Percentiles rank a stretch among this genome's conserved stretches.
Evolutionary conservation across 2,113 vertebrate genomes (phyloP).

Genomic region (Phaethon lepturus): DNA sequence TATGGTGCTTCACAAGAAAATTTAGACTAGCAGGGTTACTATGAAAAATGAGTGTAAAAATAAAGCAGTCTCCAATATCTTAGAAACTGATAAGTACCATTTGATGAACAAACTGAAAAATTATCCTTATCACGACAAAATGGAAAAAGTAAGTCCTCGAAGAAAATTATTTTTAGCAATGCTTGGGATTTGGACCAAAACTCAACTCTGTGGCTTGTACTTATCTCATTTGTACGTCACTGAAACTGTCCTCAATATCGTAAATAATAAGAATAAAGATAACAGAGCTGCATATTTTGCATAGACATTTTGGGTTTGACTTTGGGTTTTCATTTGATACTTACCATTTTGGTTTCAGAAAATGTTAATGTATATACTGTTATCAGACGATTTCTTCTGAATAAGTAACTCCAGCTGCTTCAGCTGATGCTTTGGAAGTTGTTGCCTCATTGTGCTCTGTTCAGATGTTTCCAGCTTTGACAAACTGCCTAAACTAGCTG

Average conservation of each 20-base stretch:
- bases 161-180: background rate
- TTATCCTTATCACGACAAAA: background rate
- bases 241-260: background rate
- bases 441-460: background rate
- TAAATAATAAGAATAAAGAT: background rate
- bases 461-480: constrained; percentile 9
- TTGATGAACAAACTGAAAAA: background rate
- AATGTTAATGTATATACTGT: background rate
- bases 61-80: background rate
- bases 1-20: background rate
- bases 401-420: constrained; percentile 9
- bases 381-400: background rate
- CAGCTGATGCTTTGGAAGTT: background rate
- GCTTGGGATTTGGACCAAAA: background rate
- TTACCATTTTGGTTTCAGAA: background rate
- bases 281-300: background rate
- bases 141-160: background rate
- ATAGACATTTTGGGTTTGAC: background rate
- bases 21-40: background rate
- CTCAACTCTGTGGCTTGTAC: background rate
- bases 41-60: background rate
- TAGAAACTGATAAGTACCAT: background rate
- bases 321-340: background rate
- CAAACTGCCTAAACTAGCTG: constrained; percentile 8
- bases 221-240: background rate